Evolutionary conservation across 1,140 invertebrate species (phyloP), one percentile per base, ranked within the genome.

Genomic region (Riptortus pedestris): DNA sequence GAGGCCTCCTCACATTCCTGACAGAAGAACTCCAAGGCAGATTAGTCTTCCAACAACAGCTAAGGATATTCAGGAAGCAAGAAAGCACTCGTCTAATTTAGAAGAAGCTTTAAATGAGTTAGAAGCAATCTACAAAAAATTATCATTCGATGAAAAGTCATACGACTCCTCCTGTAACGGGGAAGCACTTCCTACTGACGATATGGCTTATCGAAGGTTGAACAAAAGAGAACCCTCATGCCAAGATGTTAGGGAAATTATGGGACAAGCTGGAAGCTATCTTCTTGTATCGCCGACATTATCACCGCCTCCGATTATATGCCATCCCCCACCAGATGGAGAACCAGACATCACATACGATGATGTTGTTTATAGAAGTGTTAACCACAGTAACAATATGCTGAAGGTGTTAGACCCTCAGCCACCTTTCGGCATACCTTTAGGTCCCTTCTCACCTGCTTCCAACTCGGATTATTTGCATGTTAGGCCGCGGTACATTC

Each of bases 21-120:
- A 55, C 7, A 63, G 66, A 51, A 65, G 61, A 27, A 57, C 63
- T 31, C 66, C 67, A 16, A 59, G 63, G 31, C 59, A 63, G 28
- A 65, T 58, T 60, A 55, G 60, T n/a, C 14, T 38, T 7, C 31
- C 31, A 38, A 33, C 60, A 3, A 33, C 62, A 27, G 29, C 52
- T 14, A 64, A 57, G 16, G 45, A 58, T 4, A 18, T 47, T 2
- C 63, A 65, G n/a, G 51, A 59, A 59, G 71, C 77, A 66, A 75
- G 76, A 65, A 76, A 80, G 67, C 83, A 82, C 70, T 86, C 86
- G 0, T 82, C 80, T 20, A 91, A 91, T 74, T 77, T 91, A 27
- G 90, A 93, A 72, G 88, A 93, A 69, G 90, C 90, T 48, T 76
- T 94, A 7, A 85, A 85, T 68, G 91, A 94, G 74, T 73, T 95